phyloP scores from a whole-genome alignment of 1,140 invertebrate species.

The Sitobion miscanthi region DNA sequence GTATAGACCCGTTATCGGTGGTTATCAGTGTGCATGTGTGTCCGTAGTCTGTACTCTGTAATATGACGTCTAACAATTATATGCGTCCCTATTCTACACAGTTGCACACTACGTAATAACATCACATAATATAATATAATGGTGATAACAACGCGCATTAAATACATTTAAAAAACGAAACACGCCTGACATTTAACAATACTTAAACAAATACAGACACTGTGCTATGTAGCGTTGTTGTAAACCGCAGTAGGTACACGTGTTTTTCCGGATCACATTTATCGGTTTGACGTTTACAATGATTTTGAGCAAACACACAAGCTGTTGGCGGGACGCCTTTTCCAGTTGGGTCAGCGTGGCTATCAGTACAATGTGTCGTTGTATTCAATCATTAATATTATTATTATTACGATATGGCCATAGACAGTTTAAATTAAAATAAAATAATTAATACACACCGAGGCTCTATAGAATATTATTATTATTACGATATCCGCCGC shows the following conservation, averaged over 20 bases:
- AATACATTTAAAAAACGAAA: not conserved
- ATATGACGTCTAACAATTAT: not conserved
- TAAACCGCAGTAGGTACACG: not conserved
- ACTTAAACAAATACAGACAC: conserved; percentile 29
- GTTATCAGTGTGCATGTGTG: not conserved
- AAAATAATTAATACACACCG: not conserved
- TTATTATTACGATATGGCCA: not conserved
- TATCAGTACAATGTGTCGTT: not conserved
- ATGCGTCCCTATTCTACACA: not conserved
- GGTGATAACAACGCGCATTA: not conserved
- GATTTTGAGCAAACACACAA: not conserved
- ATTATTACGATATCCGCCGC: not conserved
- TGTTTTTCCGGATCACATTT: not conserved
- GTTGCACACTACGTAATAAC: not conserved
- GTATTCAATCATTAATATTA: not conserved
- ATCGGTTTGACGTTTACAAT: not conserved
- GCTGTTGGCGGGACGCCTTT: not conserved
- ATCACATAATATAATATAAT: not conserved
- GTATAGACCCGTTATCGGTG: not conserved
- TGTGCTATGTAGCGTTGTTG: not conserved
- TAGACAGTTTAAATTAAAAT: not conserved
- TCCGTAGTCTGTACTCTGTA: not conserved
- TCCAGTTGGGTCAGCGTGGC: not conserved
- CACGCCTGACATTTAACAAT: not conserved
- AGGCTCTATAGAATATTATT: not conserved